Evolutionary conservation across 1,140 invertebrate genomes (phyloP).

Genomic region (Diorhabda sublineata): DNA sequence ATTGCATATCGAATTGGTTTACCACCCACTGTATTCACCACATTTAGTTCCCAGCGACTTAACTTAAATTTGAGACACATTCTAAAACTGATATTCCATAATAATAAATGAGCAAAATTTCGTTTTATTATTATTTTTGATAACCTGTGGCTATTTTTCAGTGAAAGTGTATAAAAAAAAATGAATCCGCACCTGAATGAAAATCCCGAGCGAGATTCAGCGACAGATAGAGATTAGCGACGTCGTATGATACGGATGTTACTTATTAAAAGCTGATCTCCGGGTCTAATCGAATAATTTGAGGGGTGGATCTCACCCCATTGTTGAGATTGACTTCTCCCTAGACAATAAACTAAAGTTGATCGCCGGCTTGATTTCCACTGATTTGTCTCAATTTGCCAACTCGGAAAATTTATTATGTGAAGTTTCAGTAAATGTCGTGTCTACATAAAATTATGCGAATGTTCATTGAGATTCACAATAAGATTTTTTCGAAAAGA

Average conservation of each 20-base stretch:
- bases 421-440: not conserved
- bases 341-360: not conserved
- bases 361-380: conserved; percentile 11
- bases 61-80: too few relatives aligned
- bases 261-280: conserved; percentile 37
- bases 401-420: not conserved
- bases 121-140: too few relatives aligned
- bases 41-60: too few relatives aligned
- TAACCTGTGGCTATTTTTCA: too few relatives aligned
- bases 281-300: conserved; percentile 33
- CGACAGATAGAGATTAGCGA: conserved; percentile 27
- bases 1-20: too few relatives aligned
- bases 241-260: conserved; percentile 33
- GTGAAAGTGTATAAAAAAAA: too few relatives aligned
- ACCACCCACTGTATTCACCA: too few relatives aligned
- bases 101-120: too few relatives aligned
- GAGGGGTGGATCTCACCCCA: conserved; percentile 31
- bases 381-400: conserved; percentile 17
- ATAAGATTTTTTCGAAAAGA: too few relatives aligned
- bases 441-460: too few relatives aligned
- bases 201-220: conserved; percentile 4
- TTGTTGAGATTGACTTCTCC: conserved; percentile 23
- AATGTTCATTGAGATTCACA: not conserved
- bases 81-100: too few relatives aligned
- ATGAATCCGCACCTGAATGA: not conserved